phyloP scores from a whole-genome alignment of 1,140 invertebrate species.

The Elymnias hypermnestra region DNA sequence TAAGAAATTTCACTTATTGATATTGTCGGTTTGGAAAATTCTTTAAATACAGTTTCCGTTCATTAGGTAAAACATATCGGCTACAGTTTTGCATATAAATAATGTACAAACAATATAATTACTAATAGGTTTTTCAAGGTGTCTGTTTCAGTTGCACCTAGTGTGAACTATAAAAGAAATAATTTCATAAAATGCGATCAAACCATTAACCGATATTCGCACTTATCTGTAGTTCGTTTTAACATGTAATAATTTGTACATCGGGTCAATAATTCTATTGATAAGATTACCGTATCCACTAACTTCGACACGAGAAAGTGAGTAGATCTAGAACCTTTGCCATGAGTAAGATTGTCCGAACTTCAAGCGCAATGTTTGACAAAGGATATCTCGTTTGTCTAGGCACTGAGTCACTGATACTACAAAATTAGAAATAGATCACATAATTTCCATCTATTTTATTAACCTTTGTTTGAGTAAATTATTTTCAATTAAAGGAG shows the following conservation, averaged over 20 bases:
- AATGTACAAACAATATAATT: too few relatives aligned
- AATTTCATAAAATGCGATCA: too few relatives aligned
- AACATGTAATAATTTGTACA: conserved; percentile 7
- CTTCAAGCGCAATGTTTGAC: conserved; percentile 11
- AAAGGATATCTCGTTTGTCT: conserved; percentile 9
- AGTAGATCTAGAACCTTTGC: conserved; percentile 21
- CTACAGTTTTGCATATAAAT: too few relatives aligned
- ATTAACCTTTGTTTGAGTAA: too few relatives aligned
- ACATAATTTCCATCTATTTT: too few relatives aligned
- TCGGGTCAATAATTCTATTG: conserved; percentile 13
- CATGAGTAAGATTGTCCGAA: conserved; percentile 13
- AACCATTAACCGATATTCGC: not conserved
- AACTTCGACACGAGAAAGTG: conserved; percentile 17
- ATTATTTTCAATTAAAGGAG: too few relatives aligned
- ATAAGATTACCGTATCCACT: conserved; percentile 13
- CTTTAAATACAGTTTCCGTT: too few relatives aligned
- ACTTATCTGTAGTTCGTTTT: not conserved
- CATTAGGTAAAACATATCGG: too few relatives aligned
- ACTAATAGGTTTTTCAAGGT: too few relatives aligned
- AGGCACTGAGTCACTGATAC: not conserved
- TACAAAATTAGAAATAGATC: too few relatives aligned
- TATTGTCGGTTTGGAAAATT: too few relatives aligned
- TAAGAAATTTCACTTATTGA: too few relatives aligned
- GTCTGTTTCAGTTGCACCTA: not conserved
- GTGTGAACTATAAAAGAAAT: not conserved